These are phyloP conservation scores for Apantesis nais DNA, from an alignment of 2,888 invertebrate genomes.

Conservation along the genomic window DNA sequence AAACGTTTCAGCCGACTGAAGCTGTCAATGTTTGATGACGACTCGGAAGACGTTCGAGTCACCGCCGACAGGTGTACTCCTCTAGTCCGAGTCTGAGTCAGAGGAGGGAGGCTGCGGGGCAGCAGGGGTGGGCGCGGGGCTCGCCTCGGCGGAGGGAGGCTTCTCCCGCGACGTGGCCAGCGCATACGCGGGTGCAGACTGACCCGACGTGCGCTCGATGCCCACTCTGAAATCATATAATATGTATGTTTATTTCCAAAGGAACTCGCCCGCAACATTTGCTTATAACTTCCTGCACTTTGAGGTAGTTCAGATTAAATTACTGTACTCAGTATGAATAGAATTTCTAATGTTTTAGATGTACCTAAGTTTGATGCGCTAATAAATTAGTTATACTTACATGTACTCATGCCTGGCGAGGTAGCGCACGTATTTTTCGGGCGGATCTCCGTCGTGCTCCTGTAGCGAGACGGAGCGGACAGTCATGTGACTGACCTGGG, in stretches of 20 bases:
- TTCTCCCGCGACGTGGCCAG: conserved; percentile 54
- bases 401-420: conserved; percentile 97
- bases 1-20: background rate
- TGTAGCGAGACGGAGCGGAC: conserved; percentile 97
- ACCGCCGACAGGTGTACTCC: background rate
- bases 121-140: conserved; percentile 42
- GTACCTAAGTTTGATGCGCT: background rate
- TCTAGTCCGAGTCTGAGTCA: conserved; percentile 77
- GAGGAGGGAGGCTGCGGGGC: conserved; percentile 70
- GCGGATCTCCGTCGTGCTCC: conserved; percentile 95
- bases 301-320: background rate
- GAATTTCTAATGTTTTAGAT: background rate
- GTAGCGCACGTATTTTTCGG: conserved; percentile 99
- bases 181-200: conserved; percentile 73
- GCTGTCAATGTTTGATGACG: background rate
- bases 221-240: conserved; percentile 88
- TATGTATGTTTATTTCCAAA: too few relatives aligned
- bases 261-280: too few relatives aligned
- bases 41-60: background rate
- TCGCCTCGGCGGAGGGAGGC: conserved; percentile 59
- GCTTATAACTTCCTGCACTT: background rate
- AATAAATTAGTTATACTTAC: conserved; percentile 77
- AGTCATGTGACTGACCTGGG: conserved; percentile 95
- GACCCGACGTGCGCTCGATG: conserved; percentile 91
- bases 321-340: background rate